Evolutionary conservation across 2,888 invertebrate genomes (phyloP), one percentile per base, ranked within the genome.

Genomic region (Phania funesta): DNA sequence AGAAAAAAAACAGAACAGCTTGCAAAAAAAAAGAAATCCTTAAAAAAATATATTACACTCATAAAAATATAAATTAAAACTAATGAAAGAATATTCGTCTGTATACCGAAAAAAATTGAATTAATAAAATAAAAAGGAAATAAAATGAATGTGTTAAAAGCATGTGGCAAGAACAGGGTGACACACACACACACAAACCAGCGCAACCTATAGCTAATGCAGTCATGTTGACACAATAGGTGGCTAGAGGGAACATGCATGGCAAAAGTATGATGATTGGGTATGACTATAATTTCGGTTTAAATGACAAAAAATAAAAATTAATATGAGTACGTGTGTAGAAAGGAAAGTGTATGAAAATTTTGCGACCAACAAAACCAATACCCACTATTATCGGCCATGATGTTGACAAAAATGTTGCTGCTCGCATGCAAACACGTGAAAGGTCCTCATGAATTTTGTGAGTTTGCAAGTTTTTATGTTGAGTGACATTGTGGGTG

Each of bases 281-380:
- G 16, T 24, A 22, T 44, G 22, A 54, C n/a, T 54, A 74, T 56
- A 64, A 74, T 54, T 74, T 74, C 74, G 20, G 54, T 29, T 65
- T 58, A 58, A 67, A 56, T 46, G 18, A 48, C 26, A 48, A 44
- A 44, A n/a, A 50, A 46, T 22, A 58, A 24, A 48, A n/a, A 35
- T 16, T 41, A 22, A 38, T 62, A 60, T 13, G n/a, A n/a, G n/a
- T n/a, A n/a, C n/a, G n/a, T n/a, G n/a, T n/a, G n/a, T n/a, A n/a
- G n/a, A 20, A 13, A 56, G 9, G 41, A 1, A 6, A 41, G n/a
- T 44, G 4, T 16, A 46, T 6, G 18, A 1, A 11, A 18, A 8
- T 4, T 38, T 9, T 74, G 29, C 44, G 46, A 35, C 60, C 20
- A 52, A 16, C 35, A 24, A 58, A 75, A 67, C 65, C 44, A 74